Percentiles rank a stretch among this genome's conserved stretches.
Conservation (phyloP, 2,888 invertebrate genomes). For the Coenonympha arcania region DNA sequence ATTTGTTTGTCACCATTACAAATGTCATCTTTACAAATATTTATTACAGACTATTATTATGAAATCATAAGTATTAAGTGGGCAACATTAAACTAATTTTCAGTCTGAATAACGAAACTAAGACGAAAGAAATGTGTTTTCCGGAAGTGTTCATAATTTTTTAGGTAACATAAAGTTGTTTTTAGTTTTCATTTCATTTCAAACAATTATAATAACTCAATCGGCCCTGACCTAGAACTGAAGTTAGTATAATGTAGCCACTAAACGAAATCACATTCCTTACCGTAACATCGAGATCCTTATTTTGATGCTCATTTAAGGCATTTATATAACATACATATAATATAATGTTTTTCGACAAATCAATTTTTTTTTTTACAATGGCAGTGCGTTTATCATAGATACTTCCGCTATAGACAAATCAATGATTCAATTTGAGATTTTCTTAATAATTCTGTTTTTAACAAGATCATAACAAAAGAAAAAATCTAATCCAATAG, state of each 20-base stretch:
- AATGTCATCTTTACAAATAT: conserved; percentile 12
- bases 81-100: background rate
- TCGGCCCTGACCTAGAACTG: too few species aligned
- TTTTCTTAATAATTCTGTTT: too few species aligned
- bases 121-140: too few species aligned
- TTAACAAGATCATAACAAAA: background rate
- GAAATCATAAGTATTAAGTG: too few species aligned
- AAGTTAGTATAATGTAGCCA: background rate
- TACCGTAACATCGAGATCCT: conserved; percentile 31
- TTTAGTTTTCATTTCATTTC: too few species aligned
- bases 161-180: too few species aligned
- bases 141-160: too few species aligned
- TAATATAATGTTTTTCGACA: conserved; percentile 24
- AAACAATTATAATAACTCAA: too few species aligned
- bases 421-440: background rate
- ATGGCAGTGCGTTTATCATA: conserved; percentile 39
- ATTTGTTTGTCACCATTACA: conserved; percentile 4
- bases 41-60: conserved; percentile 13
- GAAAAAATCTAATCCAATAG: background rate
- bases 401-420: background rate
- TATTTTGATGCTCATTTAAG: conserved; percentile 17
- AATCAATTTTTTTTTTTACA: conserved; percentile 32
- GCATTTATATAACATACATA: conserved; percentile 15
- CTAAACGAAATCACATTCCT: conserved; percentile 17
- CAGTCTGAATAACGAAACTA: too few species aligned